Conservation (phyloP, 2,113 vertebrate genomes). For the Alosa alosa region DNA sequence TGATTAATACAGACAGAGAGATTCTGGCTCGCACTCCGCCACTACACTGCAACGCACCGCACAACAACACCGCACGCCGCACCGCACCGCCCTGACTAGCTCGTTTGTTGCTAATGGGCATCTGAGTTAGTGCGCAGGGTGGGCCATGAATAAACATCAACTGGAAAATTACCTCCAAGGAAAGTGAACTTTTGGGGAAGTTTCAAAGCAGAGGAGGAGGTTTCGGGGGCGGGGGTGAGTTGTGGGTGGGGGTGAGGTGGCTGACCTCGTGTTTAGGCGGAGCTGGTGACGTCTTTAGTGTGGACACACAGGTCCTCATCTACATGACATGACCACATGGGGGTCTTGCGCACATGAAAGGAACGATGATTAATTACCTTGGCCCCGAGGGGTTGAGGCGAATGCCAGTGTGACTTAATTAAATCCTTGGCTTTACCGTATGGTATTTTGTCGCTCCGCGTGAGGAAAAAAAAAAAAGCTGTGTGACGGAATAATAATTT, state of each 20-base stretch:
- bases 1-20: constrained; percentile 2
- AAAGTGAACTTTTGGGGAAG: constrained; percentile 6
- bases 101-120: constrained; percentile 37
- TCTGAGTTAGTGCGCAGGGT: not conserved
- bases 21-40: not conserved
- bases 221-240: not conserved
- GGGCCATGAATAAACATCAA: not conserved
- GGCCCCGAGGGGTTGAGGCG: constrained; percentile 17
- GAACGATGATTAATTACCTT: constrained; percentile 38
- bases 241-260: not conserved
- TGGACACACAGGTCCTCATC: not conserved
- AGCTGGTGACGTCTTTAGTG: not conserved
- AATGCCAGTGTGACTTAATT: constrained; percentile 30
- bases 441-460: constrained; percentile 15
- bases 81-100: not conserved
- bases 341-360: constrained; percentile 30
- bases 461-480: not conserved
- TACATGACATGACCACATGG: not conserved
- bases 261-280: constrained; percentile 13
- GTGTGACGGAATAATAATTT: not conserved
- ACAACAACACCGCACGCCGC: not conserved
- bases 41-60: not conserved
- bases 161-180: constrained; percentile 22
- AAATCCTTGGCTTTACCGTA: constrained; percentile 25
- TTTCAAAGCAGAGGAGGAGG: not conserved